phyloP scores from a whole-genome alignment of 2,797 vertebrate genomes.

The Gallirallus australis region DNA sequence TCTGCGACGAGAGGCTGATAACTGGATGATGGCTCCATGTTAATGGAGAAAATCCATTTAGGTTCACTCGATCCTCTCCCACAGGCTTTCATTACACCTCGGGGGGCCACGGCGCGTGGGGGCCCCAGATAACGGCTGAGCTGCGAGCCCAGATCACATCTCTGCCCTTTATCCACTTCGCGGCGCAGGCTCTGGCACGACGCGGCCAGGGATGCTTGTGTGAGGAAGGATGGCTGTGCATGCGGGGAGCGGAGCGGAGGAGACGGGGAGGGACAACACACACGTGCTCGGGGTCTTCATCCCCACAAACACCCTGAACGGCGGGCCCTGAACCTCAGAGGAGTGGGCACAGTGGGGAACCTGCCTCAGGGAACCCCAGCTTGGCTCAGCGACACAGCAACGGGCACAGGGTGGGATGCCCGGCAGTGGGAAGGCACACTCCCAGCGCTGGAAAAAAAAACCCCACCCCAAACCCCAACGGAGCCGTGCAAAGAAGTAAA shows the following conservation, averaged over 20 bases:
- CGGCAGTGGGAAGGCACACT: neutral
- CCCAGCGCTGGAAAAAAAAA: neutral
- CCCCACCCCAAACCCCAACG: neutral
- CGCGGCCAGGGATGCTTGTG: neutral
- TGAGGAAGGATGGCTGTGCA: neutral
- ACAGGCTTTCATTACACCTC: constrained; percentile 51
- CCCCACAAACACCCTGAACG: too few relatives aligned
- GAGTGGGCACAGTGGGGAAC: neutral
- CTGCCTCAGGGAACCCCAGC: neutral
- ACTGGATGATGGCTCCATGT: constrained; percentile 23
- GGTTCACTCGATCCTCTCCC: constrained; percentile 56
- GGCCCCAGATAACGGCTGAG: neutral
- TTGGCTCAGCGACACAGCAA: neutral
- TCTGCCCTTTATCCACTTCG: neutral
- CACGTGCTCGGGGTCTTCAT: too few relatives aligned
- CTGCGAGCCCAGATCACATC: neutral
- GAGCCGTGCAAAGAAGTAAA: constrained; percentile 25
- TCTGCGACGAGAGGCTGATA: neutral
- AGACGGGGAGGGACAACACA: too few relatives aligned
- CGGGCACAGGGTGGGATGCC: neutral
- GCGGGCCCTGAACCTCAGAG: too few relatives aligned
- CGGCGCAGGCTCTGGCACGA: rapidly evolving
- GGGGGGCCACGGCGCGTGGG: neutral
- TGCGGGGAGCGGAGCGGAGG: neutral
- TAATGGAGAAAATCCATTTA: constrained; percentile 73